Percentiles rank a stretch among this genome's conserved stretches.
Conservation (phyloP, 1,140 invertebrate species). For the Bombus affinis region DNA sequence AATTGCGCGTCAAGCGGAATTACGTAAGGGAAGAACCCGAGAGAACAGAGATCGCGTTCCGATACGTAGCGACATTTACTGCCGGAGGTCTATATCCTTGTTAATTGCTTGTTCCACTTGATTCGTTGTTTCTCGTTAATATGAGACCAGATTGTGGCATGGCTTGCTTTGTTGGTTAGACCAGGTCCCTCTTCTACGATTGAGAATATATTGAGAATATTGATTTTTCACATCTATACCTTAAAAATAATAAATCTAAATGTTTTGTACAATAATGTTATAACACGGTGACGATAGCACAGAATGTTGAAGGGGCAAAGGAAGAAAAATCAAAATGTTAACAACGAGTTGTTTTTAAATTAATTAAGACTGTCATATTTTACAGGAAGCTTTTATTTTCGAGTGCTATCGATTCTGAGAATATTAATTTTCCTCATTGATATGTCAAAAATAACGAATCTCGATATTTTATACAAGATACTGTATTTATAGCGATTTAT, state of each 20-base stretch:
- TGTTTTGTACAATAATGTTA: too few relatives aligned
- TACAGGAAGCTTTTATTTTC: background rate
- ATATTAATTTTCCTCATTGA: background rate
- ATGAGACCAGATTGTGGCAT: background rate
- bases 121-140: background rate
- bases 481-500: background rate
- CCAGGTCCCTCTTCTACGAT: too few relatives aligned
- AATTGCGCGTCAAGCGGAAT: conserved; percentile 32
- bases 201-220: too few relatives aligned
- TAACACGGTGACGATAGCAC: too few relatives aligned
- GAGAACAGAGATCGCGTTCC: conserved; percentile 15
- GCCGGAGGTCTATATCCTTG: conserved; percentile 19
- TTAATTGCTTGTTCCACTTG: conserved; percentile 1
- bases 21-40: conserved; percentile 23
- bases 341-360: too few relatives aligned
- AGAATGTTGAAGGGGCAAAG: too few relatives aligned
- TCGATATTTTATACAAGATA: background rate
- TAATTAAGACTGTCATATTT: too few relatives aligned
- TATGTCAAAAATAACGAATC: background rate
- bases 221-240: too few relatives aligned
- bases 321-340: too few relatives aligned
- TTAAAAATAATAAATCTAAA: too few relatives aligned
- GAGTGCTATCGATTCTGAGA: background rate
- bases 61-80: conserved; percentile 22
- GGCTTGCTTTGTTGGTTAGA: too few relatives aligned